Percentiles rank a stretch among this genome's conserved stretches.
Conservation (phyloP, 2,113 vertebrate species). For the Rostratula benghalensis region DNA sequence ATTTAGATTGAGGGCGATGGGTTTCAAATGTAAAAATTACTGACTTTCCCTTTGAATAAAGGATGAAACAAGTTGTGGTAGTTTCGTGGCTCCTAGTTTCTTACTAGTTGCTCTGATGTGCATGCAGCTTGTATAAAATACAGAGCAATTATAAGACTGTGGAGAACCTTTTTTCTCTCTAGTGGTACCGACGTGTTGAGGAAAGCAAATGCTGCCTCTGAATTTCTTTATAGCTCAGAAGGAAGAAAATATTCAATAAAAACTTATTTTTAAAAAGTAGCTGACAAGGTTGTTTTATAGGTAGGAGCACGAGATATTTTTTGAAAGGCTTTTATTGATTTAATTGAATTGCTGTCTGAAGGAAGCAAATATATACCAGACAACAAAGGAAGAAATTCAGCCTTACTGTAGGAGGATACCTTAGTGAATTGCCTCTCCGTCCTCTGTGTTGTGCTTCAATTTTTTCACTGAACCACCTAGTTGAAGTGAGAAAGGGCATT, state of each 20-base stretch:
- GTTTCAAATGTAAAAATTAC: neutral
- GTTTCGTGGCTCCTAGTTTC: neutral
- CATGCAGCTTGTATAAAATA: rapidly evolving
- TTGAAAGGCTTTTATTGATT: neutral
- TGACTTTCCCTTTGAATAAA: neutral
- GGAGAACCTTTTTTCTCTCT: neutral
- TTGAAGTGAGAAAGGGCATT: neutral
- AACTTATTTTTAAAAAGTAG: neutral
- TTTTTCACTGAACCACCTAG: neutral
- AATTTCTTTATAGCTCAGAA: neutral
- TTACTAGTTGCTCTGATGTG: neutral
- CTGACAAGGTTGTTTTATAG: neutral
- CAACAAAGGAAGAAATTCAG: neutral
- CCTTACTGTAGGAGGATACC: neutral
- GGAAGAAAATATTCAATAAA: neutral
- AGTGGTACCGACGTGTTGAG: neutral
- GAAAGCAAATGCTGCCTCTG: neutral
- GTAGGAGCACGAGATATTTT: neutral
- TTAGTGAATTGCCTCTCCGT: neutral
- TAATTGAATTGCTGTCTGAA: neutral
- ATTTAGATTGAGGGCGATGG: neutral
- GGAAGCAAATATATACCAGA: neutral
- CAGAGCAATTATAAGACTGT: neutral
- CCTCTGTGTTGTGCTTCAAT: neutral
- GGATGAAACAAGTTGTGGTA: neutral